A percentile compares a stretch with the other conserved stretches of the same genome.
Conservation (phyloP, 2,113 vertebrate species). For the Galemys pyrenaicus region DNA sequence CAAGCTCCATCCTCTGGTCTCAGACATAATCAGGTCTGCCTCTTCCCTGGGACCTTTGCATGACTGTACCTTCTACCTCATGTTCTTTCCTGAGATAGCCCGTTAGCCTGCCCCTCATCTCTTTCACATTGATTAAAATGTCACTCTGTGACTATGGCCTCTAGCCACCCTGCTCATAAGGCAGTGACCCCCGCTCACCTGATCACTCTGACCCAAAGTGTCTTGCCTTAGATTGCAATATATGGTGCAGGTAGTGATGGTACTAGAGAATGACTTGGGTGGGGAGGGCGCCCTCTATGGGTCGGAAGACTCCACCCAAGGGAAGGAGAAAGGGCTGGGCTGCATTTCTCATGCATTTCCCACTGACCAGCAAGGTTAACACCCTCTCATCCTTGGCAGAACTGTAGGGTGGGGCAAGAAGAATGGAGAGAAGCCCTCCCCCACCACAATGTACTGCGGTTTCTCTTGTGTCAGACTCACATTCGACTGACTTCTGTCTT, state of each 20-base stretch:
- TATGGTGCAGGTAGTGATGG: no score
- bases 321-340: no score
- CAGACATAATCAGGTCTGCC: rapidly evolving
- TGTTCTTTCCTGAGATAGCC: neutral
- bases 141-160: neutral
- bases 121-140: neutral
- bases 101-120: neutral
- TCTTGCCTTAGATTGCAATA: neutral
- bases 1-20: neutral
- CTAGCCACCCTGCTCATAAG: neutral
- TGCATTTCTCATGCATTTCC: neutral
- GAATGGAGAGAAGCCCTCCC: neutral
- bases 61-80: neutral
- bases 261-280: neutral
- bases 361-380: neutral
- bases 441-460: neutral
- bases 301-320: neutral
- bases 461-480: neutral
- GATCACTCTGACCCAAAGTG: neutral
- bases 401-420: no score
- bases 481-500: neutral
- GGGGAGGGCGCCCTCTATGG: neutral
- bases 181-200: rapidly evolving
- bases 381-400: no score
- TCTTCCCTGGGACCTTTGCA: neutral